Evolutionary conservation across 2,797 vertebrate species (phyloP), one percentile per base, ranked within the genome.

Genomic region (Lycodopsis pacificus): DNA sequence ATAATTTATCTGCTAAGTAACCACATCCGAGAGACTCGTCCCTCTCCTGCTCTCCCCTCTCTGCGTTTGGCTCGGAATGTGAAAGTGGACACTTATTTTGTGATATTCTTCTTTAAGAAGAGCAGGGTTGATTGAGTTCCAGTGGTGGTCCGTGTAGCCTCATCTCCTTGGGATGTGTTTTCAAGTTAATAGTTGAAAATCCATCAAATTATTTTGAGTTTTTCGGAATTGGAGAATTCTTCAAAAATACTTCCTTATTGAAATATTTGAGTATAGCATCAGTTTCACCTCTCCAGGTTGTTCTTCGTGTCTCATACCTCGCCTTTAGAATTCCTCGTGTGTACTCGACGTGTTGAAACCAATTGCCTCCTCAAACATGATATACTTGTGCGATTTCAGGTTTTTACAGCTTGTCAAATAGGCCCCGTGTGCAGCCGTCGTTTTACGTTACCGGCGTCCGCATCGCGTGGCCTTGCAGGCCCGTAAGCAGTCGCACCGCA

Each of bases 1-100:
- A 95, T 94, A 93, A 95, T 95, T 93, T 90, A 94, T 94, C 89
- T 90, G 82, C 91, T 93, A 93, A 94, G 93, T 93, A 94, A 93
- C 92, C 92, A 86, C 91, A 92, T 92, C 90, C 68, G 44, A 89
- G 79, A 84, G 85, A 81, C 81, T 90, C 76, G 65, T 83, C 82
- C 83, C 65, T 64, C 76, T 75, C 65, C 59, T 56, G 74, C 72
- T 34, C 32, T 34, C 32, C 32, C 32, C 32, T 7, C 71, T 46
- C 71, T 14, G 58, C 53, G 54, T 80, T 79, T 76, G 54, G 63
- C 63, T 77, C 4, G 32, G 42, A 40, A 71, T 44, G 32, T 76
- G 53, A 63, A 73, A 64, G 65, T 77, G 42, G 56, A 78, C 74
- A 68, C 49, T 54, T 64, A 36, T 81, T 71, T 83, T 72, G 10